Evolutionary conservation across 2,888 invertebrate species (phyloP).

Genomic region (Tethea ocularis): DNA sequence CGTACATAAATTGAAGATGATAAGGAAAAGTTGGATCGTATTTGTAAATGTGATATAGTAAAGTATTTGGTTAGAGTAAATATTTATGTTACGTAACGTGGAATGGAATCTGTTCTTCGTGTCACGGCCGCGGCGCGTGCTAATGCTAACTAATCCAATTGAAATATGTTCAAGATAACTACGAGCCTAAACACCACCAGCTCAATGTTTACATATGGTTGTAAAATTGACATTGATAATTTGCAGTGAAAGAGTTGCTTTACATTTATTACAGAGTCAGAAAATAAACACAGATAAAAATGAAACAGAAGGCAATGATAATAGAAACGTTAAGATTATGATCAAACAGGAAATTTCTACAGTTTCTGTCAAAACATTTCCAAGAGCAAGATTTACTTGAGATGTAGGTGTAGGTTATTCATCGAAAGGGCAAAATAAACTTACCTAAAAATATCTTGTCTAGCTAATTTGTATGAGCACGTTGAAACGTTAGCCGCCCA

Average conservation of each 20-base stretch:
- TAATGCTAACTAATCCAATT: constrained; percentile 1
- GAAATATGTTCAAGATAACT: not conserved
- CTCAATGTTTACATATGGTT: not conserved
- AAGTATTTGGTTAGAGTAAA: not conserved
- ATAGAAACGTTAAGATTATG: too few relatives aligned
- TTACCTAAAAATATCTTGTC: not conserved
- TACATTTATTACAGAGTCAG: not conserved
- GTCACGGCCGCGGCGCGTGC: constrained; percentile 2
- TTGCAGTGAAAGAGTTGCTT: not conserved
- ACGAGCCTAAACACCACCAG: not conserved
- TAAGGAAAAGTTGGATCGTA: not conserved
- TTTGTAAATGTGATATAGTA: not conserved
- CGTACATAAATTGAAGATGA: not conserved
- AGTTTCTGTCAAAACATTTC: too few relatives aligned
- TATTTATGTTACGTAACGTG: constrained; percentile 1
- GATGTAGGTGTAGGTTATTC: not conserved
- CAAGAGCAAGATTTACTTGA: not conserved
- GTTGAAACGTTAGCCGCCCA: not conserved
- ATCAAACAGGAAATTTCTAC: too few relatives aligned
- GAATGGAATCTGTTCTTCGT: not conserved
- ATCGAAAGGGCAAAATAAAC: not conserved
- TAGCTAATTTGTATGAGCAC: not conserved
- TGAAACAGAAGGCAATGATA: not conserved
- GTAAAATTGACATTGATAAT: not conserved
- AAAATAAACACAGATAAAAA: not conserved